Evolutionary conservation across 2,113 vertebrate species (phyloP), one percentile per base, ranked within the genome.

Genomic region (Gobio gobio): DNA sequence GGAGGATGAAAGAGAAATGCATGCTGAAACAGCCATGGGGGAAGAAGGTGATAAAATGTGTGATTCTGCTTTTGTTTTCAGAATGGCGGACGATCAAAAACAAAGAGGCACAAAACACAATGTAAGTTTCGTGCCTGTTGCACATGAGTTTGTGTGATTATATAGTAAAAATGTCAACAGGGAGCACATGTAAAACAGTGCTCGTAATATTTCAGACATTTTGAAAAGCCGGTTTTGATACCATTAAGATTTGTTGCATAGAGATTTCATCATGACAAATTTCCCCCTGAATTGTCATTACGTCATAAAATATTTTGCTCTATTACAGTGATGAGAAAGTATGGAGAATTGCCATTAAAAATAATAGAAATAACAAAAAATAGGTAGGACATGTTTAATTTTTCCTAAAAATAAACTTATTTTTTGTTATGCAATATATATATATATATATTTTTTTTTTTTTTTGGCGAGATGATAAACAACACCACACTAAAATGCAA

Each of bases 1-100:
- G 81, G 59, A 91, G 97, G 96, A 96, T 98, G 96, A 98, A 98
- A 98, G 95, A 90, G 93, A 94, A 93, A 95, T 94, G 95, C 95
- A 95, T 95, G 95, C 94, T 95, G 95, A 95, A 96, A 94, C 56
- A 51, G 91, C 94, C 94, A 94, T 93, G 91, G 94, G 94, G 93
- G 96, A 94, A 93, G 92, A 94, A 95, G 92, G 94, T 93, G 84
- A 86, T 90, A 90, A 94, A 95, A 95, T 94, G 94, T 94, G 95
- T 33, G 88, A 91, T 91, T 87, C 93, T 88, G 79, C 91, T 93
- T 93, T 89, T 95, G 94, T 95, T 94, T 18, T 75, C 94, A 91
- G 94, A 94, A 94, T 83, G 75, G 77, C 56, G 40, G 40, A 56
- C 26, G 80, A 85, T 86, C 61, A 78, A 61, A 74, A 84, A 74